Base-by-base conservation (phyloP, 2,888 invertebrate species). In the Orchestes rusci region DNA sequence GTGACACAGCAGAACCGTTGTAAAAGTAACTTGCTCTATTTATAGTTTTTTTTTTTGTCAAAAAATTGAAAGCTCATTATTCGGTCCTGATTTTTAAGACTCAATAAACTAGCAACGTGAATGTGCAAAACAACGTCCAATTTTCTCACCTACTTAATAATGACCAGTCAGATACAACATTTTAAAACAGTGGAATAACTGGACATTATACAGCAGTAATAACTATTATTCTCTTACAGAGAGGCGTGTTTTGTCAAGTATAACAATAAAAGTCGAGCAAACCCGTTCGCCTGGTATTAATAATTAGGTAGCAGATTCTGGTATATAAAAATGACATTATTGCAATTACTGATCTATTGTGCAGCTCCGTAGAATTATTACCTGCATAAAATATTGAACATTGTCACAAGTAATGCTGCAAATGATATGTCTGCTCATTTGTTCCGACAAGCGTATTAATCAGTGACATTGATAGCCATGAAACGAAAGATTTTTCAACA, bases 211-310 rank as follows among this genome's bases (percentile, higher is more conserved):
- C 45, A 41, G 39, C 37, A n/a, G 45, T 41, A 45, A 45, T 45
- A 40, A 31, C 41, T 37, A 45, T 45, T 41, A 45, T 40, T 45
- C 40, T 45, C 28, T 16, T 39, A 16, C 13, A n/a, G 42, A 46
- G 42, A 46, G 46, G 46, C 46, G 46, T 46, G 46, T 29, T 46
- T 46, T 43, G 42, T 46, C 46, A 46, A 39, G 46, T 46, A 46
- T 42, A 46, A 46, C 46, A 46, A 43, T 46, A 46, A 46, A 46
- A 46, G 20, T 38, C 42, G 30, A 16, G 16, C 30, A 16, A 30
- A 42, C 29, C 45, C 46, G 46, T 46, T 46, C 41, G 27, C 20
- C 43, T 43, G 42, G 31, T 34, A 46, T 43, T 46, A 43, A 46
- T 43, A 46, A 46, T 43, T 35, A 36, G 37, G 43, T 36, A 42